Evolutionary conservation across 64 coral and sea anemone genomes (phyloP).

Genomic region (Stylophora pistillata): DNA sequence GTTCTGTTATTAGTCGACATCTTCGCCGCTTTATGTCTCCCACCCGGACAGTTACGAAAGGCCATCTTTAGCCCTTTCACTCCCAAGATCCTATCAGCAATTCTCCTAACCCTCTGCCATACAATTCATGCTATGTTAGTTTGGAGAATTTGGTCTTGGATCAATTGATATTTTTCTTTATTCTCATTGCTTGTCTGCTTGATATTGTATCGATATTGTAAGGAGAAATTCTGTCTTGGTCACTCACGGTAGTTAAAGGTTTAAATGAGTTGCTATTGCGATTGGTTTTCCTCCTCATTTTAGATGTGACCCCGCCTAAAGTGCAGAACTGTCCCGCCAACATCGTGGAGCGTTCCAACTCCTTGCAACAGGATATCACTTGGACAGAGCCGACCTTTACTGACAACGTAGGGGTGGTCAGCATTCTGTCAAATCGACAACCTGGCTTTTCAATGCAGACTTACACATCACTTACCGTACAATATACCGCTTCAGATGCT

Average conservation of each 20-base stretch:
- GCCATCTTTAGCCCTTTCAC: too few species aligned
- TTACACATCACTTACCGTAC: conserved; percentile 74
- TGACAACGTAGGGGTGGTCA: conserved; percentile 86
- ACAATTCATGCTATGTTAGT: too few species aligned
- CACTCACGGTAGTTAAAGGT: background rate
- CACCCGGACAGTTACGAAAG: too few species aligned
- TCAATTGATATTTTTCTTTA: too few species aligned
- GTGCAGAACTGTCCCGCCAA: conserved; percentile 60
- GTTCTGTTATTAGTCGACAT: too few species aligned
- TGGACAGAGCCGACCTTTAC: conserved; percentile 86
- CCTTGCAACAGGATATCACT: background rate
- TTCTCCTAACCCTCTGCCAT: too few species aligned
- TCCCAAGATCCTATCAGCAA: too few species aligned
- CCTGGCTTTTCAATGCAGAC: conserved; percentile 73
- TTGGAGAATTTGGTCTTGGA: too few species aligned
- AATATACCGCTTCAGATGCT: conserved; percentile 76
- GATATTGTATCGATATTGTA: too few species aligned
- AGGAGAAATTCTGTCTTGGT: too few species aligned
- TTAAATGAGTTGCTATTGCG: background rate
- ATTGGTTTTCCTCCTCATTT: conserved; percentile 2
- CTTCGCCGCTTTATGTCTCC: too few species aligned
- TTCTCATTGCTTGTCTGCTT: too few species aligned
- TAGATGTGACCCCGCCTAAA: conserved; percentile 79
- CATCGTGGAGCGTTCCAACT: conserved; percentile 9
- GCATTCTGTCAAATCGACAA: conserved; percentile 49